Evolutionary conservation across 1,140 invertebrate species (phyloP), one percentile per base, ranked within the genome.

Genomic region (Eurosta solidaginis): DNA sequence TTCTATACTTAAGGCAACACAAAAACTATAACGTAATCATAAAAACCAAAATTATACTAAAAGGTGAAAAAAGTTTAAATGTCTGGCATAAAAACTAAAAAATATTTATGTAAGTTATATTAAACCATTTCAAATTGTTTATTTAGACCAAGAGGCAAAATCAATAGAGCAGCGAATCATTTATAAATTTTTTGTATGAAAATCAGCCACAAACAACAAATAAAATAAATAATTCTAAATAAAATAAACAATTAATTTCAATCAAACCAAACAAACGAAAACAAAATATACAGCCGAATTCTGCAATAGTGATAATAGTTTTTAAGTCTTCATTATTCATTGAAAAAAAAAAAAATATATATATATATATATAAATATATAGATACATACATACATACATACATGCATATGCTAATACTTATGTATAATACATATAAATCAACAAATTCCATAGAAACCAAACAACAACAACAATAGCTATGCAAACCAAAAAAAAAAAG

Each of bases 271-370:
- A 3, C 44, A 27, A 68, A 63, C 59, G 76, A 76, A 27, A 75
- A 79, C 49, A 78, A 79, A 79, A 44, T 25, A 79, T 81, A 87
- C 82, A 86, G 82, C 85, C 85, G 85, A 84, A 83, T 85, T 87
- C 85, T 87, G 85, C 85, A 87, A 87, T 87, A 87, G 85, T 87
- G 85, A 87, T 87, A 87, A 87, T 87, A 87, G 85, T 87, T 87
- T 82, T 87, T 79, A 79, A 79, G 75, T 52, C 74, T 50, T 77
- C n/a, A n/a, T n/a, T n/a, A n/a, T n/a, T n/a, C n/a, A 40, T 52
- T 77, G 73, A 74, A 77, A 73, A 73, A 73, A 77, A 59, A 75
- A 20, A 76, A 78, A 54, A 74, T 33, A 40, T 63, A 75, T 27
- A 78, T 54, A 74, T 29, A 54, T 52, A 75, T 49, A 14, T 52